Evolutionary conservation across 2,888 invertebrate species (phyloP), one percentile per base, ranked within the genome.

Genomic region (Latrodectus hesperus): DNA sequence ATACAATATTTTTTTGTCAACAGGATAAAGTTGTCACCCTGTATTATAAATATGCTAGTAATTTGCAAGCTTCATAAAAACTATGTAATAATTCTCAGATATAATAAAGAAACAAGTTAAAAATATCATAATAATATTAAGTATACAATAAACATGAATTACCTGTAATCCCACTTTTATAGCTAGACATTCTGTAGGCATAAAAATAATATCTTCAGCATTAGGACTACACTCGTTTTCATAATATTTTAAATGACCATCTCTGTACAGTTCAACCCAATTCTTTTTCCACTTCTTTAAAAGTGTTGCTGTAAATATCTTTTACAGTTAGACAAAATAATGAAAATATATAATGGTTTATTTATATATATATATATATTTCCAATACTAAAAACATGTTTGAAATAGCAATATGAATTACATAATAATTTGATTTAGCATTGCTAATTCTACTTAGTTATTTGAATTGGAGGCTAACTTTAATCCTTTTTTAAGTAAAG

Each of bases 241-340:
- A 90, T 91, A 92, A 89, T 91, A 92, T 26, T 91, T 90, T 81
- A 92, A 89, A 74, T 91, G 90, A 9, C 92, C 92, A 90, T 91
- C 90, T 38, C 90, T 90, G 83, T 91, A 91, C 64, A 92, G 89
- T 11, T 92, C 92, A 90, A 92, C 91, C 92, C 92, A 92, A 79
- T 90, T 91, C 74, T 90, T 91, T 89, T 92, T 92, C 92, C 92
- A 92, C 55, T 91, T 90, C 55, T 90, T 91, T 75, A 92, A 86
- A 52, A 92, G 90, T 17, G 91, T 90, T 71, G 91, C 92, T 92
- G 70, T 38, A 89, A 81, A 64, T n/a, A 65, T 26, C n/a, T 11
- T 22, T 9, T 68, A 22, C 12, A 26, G 14, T 9, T 68, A 55
- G n/a, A 53, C 2, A 73, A 53, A 17, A 6, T 51, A 53, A 22